Percentiles rank a stretch among this genome's conserved stretches.
These are phyloP conservation scores for Cyclina sinensis DNA, from an alignment of 1,140 invertebrate genomes.

Conservation along the genomic window DNA sequence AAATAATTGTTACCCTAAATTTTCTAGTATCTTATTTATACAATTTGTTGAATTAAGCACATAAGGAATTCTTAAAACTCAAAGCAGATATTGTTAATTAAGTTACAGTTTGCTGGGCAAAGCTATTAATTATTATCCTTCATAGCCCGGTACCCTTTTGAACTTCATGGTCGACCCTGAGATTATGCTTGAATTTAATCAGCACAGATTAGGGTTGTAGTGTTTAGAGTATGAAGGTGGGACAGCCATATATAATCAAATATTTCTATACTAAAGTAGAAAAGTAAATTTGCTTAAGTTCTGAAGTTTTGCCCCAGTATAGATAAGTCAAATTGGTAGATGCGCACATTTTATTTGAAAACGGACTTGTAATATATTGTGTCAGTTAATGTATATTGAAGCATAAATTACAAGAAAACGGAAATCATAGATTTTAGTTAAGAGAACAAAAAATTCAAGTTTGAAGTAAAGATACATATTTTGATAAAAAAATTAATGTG, in stretches of 20 bases:
- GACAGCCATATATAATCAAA: slow-evolving; percentile 59
- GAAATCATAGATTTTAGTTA: background rate
- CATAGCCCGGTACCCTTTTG: too few relatives aligned
- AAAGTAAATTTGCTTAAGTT: slow-evolving; percentile 63
- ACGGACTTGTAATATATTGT: background rate
- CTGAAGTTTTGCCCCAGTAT: slow-evolving; percentile 8
- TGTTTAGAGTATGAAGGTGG: slow-evolving; percentile 58
- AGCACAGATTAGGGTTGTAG: slow-evolving; percentile 64
- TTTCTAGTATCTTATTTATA: too few relatives aligned
- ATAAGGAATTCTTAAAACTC: too few relatives aligned
- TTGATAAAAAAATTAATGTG: background rate
- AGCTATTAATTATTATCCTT: too few relatives aligned
- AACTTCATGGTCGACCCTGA: slow-evolving; percentile 21
- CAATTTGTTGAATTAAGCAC: too few relatives aligned
- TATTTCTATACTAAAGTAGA: slow-evolving; percentile 69
- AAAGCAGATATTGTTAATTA: too few relatives aligned
- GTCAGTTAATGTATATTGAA: background rate
- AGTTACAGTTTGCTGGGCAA: too few relatives aligned
- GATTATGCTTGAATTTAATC: slow-evolving; percentile 52
- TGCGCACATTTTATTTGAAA: background rate
- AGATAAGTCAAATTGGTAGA: slow-evolving; percentile 6
- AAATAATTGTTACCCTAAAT: too few relatives aligned
- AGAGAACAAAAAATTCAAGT: background rate
- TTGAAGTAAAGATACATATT: background rate
- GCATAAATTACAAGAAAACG: background rate